Conservation (phyloP, 2,888 invertebrate genomes). For the Entomobrya proxima region DNA sequence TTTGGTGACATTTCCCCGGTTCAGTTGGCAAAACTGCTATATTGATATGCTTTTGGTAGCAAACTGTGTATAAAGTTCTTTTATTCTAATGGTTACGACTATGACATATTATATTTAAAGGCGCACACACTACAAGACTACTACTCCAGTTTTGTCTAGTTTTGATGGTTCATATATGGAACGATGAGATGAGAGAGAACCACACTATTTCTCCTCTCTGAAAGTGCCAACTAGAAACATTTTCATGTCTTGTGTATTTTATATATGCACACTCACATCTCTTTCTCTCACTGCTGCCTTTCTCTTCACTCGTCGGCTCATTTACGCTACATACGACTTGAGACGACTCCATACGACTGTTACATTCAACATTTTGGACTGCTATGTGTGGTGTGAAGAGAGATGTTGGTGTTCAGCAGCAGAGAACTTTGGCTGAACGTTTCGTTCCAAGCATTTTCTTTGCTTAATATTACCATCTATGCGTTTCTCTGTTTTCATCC, state of each 20-base stretch:
- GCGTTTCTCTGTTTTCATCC: background rate
- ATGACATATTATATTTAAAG: background rate
- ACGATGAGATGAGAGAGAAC: background rate
- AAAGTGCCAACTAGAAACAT: constrained; percentile 40
- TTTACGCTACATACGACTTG: constrained; percentile 58
- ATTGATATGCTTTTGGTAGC: constrained; percentile 39
- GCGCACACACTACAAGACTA: background rate
- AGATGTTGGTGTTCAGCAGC: constrained; percentile 9
- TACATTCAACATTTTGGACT: constrained; percentile 41
- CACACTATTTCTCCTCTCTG: background rate
- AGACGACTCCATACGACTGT: constrained; percentile 48
- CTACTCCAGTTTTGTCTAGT: constrained; percentile 30
- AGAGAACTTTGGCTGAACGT: constrained; percentile 15
- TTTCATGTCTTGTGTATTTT: background rate
- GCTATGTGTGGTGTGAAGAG: background rate
- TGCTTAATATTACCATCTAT: background rate
- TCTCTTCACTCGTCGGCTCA: constrained; percentile 61
- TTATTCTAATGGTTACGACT: constrained; percentile 10
- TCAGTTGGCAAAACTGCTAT: constrained; percentile 56
- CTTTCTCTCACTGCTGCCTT: background rate
- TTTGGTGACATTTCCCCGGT: constrained; percentile 63
- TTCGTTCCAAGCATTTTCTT: background rate
- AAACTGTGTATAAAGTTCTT: background rate
- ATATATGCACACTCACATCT: background rate
- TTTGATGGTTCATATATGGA: background rate